Evolutionary conservation across 2,113 vertebrate species (phyloP), one percentile per base, ranked within the genome.

Genomic region (Monopterus albus): DNA sequence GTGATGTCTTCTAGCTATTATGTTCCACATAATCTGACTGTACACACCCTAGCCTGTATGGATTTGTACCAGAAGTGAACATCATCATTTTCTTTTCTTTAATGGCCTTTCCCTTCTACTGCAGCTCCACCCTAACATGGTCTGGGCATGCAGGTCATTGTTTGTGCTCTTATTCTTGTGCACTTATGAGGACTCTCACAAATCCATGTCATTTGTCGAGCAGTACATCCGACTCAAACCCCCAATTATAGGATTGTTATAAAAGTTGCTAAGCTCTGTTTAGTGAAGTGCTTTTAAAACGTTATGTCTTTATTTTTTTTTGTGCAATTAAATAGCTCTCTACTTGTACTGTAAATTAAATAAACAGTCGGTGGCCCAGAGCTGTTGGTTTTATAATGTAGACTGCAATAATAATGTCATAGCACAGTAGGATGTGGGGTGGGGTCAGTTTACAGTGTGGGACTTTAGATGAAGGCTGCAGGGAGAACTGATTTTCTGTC

Each of bases 401-500:
- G 40, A 39, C 43, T 25, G 56, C 31, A 53, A 40, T 21, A 47
- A 73, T 11, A 78, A 33, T 53, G 40, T 45, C 38, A 28, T 18
- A 21, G 64, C 8, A 50, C 28, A 46, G 52, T 29, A n/a, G 47
- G 42, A 35, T 52, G 20, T 38, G 47, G 77, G 65, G 75, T 75
- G 76, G 72, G 71, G 74, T 79, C 40, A 25, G 46, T 81, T 63
- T 81, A 51, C 66, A 60, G 52, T 20, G 42, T 61, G 58, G 58
- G 46, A 60, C 23, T 45, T 17, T 18, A 42, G 53, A 63, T 63
- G 43, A 69, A 62, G 31, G 58, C 78, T 72, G 65, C 56, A 57
- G 65, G 59, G 56, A 57, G 49, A 76, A 84, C 25, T 20, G 60
- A 83, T 81, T 87, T 82, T 79, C 79, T 76, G 58, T 79, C 81